Conservation (phyloP, 2,113 vertebrate species). For the Uria aalge region DNA sequence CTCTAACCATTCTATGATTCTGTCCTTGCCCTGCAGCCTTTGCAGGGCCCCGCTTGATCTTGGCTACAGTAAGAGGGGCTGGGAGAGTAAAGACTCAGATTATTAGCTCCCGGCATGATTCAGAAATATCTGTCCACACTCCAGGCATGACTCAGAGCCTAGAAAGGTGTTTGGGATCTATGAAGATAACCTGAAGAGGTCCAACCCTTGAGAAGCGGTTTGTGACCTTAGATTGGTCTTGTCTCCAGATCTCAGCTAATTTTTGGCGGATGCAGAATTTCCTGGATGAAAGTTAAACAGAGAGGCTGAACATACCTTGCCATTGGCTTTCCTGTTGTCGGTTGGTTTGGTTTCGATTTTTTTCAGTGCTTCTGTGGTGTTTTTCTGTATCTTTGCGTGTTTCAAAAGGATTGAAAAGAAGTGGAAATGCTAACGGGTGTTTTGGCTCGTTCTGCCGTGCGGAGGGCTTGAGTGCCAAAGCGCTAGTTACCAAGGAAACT, state of each 20-base stretch:
- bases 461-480: constrained; percentile 12
- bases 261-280: not conserved
- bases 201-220: not conserved
- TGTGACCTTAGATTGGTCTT: not conserved
- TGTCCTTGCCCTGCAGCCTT: not conserved
- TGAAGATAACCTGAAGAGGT: not conserved
- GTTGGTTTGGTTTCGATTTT: not conserved
- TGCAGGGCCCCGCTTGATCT: not conserved
- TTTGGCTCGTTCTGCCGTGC: constrained; percentile 10
- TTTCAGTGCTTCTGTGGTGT: not conserved
- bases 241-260: not conserved
- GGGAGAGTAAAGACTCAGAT: not conserved
- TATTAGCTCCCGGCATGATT: not conserved
- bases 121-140: not conserved
- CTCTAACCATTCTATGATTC: not conserved
- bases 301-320: not conserved
- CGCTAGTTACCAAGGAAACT: constrained; percentile 72
- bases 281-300: not conserved
- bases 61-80: not conserved
- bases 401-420: constrained; percentile 11
- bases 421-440: constrained; percentile 4
- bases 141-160: not conserved
- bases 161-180: not conserved
- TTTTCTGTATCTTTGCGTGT: not conserved
- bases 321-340: not conserved